Evolutionary conservation across 2,888 invertebrate species (phyloP).

Genomic region (Mayetiola destructor): DNA sequence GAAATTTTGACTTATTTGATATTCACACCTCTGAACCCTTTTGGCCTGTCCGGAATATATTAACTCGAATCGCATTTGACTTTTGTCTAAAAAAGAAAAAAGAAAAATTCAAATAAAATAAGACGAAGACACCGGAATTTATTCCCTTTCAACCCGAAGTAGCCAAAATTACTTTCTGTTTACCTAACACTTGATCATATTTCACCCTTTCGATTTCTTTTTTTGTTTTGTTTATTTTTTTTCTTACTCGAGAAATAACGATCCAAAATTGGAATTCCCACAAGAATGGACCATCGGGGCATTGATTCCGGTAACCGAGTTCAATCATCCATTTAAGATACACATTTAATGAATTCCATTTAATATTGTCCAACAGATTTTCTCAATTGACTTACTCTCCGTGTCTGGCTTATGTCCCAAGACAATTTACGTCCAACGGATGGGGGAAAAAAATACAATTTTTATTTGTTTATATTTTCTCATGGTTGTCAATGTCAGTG

Average conservation of each 20-base stretch:
- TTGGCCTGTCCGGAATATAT: no score
- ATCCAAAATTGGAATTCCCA: not conserved
- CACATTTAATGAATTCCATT: no score
- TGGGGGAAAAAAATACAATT: no score
- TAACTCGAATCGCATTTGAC: not conserved
- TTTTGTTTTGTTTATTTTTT: no score
- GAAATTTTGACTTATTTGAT: conserved; percentile 6
- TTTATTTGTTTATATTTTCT: not conserved
- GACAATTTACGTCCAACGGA: no score
- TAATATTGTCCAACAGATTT: no score
- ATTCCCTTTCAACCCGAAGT: not conserved
- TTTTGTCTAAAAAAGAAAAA: not conserved
- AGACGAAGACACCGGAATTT: not conserved
- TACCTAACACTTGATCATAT: conserved; percentile 12
- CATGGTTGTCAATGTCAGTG: conserved; percentile 5
- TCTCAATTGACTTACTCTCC: no score
- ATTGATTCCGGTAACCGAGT: no score
- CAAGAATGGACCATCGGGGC: no score
- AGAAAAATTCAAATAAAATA: not conserved
- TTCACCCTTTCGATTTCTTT: conserved; percentile 5
- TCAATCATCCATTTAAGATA: no score
- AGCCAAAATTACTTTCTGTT: not conserved
- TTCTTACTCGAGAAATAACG: not conserved
- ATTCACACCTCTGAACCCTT: conserved; percentile 7
- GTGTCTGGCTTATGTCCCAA: no score